Percentiles rank a stretch among this genome's conserved stretches.
Evolutionary conservation across 2,113 vertebrate genomes (phyloP).

Genomic region (Ceyx margarethae): DNA sequence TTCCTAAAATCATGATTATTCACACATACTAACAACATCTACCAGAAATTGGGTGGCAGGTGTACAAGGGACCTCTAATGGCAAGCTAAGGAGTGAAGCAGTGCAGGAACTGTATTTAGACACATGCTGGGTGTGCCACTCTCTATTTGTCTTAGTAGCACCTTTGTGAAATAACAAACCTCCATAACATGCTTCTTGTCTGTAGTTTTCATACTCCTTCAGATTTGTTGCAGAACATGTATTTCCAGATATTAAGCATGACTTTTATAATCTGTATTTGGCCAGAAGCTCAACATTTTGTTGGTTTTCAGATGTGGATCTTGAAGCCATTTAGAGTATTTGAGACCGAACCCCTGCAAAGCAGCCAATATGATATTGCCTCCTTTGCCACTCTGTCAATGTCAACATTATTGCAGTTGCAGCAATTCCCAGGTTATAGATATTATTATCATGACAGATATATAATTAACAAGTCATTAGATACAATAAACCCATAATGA

Average conservation of each 20-base stretch:
- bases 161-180: neutral
- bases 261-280: neutral
- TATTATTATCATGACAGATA: neutral
- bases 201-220: neutral
- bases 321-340: neutral
- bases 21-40: neutral
- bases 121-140: neutral
- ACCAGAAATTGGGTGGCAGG: neutral
- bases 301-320: neutral
- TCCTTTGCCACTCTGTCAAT: neutral
- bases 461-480: neutral
- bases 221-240: neutral
- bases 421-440: neutral
- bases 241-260: neutral
- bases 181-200: neutral
- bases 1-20: neutral
- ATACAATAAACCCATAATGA: neutral
- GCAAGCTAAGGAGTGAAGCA: neutral
- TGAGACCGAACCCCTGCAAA: neutral
- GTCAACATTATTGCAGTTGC: neutral
- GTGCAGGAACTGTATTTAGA: neutral
- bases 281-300: neutral
- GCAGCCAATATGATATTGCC: neutral
- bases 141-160: neutral
- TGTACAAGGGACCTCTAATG: neutral